A percentile compares a stretch with the other conserved stretches of the same genome.
These are phyloP conservation scores for Nomada goodeniana DNA, from an alignment of 2,888 invertebrate species.

Conservation along the genomic window DNA sequence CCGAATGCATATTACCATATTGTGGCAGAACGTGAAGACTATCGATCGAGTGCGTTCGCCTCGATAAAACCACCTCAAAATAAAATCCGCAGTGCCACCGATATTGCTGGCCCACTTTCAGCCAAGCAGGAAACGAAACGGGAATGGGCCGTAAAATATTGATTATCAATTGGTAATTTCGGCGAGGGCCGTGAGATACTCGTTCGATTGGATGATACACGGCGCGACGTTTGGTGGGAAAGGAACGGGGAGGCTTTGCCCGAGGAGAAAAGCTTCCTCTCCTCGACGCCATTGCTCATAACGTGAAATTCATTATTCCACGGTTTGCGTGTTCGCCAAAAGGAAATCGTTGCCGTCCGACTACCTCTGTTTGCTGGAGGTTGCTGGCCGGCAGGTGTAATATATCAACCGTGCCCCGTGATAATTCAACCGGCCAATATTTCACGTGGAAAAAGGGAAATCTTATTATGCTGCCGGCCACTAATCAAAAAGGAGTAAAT, in stretches of 20 bases:
- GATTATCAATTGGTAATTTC: conserved; percentile 21
- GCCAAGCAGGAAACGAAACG: neutral
- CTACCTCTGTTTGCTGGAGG: conserved; percentile 35
- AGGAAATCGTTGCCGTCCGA: conserved; percentile 59
- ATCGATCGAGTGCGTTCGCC: neutral
- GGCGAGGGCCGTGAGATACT: conserved; percentile 39
- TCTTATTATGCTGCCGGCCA: conserved; percentile 53
- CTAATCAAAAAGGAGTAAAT: conserved; percentile 53
- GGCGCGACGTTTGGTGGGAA: conserved; percentile 8
- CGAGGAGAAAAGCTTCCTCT: conserved; percentile 59
- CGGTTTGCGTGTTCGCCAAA: conserved; percentile 66
- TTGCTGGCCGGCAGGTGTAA: conserved; percentile 55
- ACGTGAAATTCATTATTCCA: conserved; percentile 67
- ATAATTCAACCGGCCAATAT: conserved; percentile 62
- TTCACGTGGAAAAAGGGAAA: conserved; percentile 53
- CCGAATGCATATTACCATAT: too few species aligned
- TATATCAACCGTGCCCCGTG: conserved; percentile 41
- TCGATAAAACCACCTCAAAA: neutral
- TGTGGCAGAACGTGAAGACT: neutral
- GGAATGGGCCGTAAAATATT: conserved; percentile 9
- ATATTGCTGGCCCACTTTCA: neutral
- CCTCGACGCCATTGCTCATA: conserved; percentile 54
- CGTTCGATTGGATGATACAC: conserved; percentile 6
- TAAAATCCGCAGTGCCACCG: too few species aligned
- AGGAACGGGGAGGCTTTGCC: conserved; percentile 35